These are phyloP conservation scores for Parotocinclus haroldoi DNA, from an alignment of 2,797 vertebrate species.

Conservation along the genomic window DNA sequence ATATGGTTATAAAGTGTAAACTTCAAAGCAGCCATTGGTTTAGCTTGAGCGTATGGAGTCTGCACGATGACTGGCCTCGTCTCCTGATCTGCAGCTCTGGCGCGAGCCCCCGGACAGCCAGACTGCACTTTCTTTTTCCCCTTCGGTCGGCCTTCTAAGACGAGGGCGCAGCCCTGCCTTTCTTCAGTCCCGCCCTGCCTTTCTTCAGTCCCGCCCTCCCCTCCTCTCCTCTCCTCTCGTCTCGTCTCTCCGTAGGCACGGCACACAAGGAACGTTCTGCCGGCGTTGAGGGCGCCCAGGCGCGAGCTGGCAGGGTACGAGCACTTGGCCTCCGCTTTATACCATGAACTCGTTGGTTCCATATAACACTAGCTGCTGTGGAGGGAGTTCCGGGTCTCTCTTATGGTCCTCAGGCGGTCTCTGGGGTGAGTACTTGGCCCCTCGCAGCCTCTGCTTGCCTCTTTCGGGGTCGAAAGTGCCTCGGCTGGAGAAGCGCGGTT, in stretches of 20 bases:
- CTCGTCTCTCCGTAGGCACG: conserved; percentile 42
- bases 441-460: conserved; percentile 90
- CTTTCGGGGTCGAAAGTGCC: conserved; percentile 93
- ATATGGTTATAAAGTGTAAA: conserved; percentile 73
- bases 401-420: conserved; percentile 72
- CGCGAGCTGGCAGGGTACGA: conserved; percentile 36
- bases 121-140: conserved; percentile 21
- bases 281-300: conserved; percentile 40
- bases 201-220: conserved; percentile 27
- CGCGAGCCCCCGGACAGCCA: conserved; percentile 43
- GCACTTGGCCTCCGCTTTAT: conserved; percentile 67
- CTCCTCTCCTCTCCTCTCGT: conserved; percentile 33
- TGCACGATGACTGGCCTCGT: conserved; percentile 52
- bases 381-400: conserved; percentile 71
- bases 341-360: conserved; percentile 98
- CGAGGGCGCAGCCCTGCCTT: conserved; percentile 5
- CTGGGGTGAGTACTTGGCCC: conserved; percentile 75
- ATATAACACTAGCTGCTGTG: conserved; percentile 81
- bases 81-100: conserved; percentile 21
- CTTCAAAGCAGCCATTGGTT: conserved; percentile 69
- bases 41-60: conserved; percentile 53
- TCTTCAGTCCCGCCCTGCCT: conserved; percentile 28
- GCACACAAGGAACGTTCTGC: conserved; percentile 63
- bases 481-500: conserved; percentile 84
- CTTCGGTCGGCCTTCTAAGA: background rate